Base-by-base conservation (phyloP, 2,888 invertebrate genomes). In the Macrosoma leucophasiata region DNA sequence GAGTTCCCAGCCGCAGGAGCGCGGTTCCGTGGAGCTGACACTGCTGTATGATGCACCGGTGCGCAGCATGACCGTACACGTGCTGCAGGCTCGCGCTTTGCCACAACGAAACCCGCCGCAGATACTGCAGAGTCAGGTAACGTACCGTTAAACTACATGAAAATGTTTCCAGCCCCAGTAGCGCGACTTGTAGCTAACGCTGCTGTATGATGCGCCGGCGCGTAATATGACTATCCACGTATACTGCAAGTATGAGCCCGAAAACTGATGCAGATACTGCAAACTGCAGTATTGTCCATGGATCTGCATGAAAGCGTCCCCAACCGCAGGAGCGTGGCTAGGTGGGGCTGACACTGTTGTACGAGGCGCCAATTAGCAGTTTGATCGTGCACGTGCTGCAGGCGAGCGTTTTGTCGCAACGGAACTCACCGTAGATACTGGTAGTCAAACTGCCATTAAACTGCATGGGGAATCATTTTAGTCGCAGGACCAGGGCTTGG, bases 301-400 rank as follows among this genome's bases (percentile, higher is more conserved):
- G n/a, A n/a, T n/a, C n/a, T n/a, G n/a, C n/a, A n/a, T n/a, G n/a
- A n/a, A n/a, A n/a, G n/a, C n/a, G n/a, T n/a, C n/a, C n/a, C n/a
- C n/a, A n/a, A n/a, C n/a, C 87, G 81, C 42, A 62, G 19, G 79
- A 79, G 44, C 89, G 93, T 47, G 95, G 96, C 4, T 90, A 91
- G 42, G 85, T 97, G 43, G 96, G 97, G 75, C 89, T 96, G 40
- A 94, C 95, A 4, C 87, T 97, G 59, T 84, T 94, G 17, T 97
- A 96, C 68, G 96, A 96, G 66, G 93, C 95, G 8, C 94, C 94
- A 4, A 93, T 95, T 78, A 88, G 94, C 39, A 94, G 93, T 77
- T 95, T 97, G 94, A 94, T 94, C 24, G 92, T 97, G 13, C 95
- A 95, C 57, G 91, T 97, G 32, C 86, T 96, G 44, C 96, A 96